phyloP scores from a whole-genome alignment of 2,113 vertebrate species.

The Numenius arquata region DNA sequence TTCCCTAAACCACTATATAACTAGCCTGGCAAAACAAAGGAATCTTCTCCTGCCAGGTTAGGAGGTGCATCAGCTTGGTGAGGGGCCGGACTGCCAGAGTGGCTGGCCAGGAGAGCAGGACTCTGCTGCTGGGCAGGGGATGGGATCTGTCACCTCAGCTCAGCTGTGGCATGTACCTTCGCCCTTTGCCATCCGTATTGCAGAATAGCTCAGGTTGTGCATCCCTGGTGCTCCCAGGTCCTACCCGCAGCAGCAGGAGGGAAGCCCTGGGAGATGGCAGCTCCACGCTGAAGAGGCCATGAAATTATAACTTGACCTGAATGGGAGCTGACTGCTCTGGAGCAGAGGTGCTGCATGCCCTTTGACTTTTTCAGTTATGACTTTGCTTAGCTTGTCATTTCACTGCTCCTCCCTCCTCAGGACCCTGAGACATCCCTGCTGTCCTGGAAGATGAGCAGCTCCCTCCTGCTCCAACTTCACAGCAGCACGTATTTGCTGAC shows the following conservation, averaged over 20 bases:
- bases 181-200: background rate
- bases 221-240: background rate
- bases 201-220: background rate
- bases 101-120: background rate
- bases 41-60: background rate
- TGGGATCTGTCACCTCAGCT: background rate
- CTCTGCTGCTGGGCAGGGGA: background rate
- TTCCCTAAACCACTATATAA: background rate
- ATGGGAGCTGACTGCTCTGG: background rate
- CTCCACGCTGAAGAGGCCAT: background rate
- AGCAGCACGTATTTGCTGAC: background rate
- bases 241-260: background rate
- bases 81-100: fast-evolving
- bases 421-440: background rate
- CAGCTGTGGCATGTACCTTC: background rate
- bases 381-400: background rate
- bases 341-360: background rate
- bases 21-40: background rate
- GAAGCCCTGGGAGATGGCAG: background rate
- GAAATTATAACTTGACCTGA: background rate
- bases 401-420: background rate
- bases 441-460: background rate
- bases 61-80: background rate
- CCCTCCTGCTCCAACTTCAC: background rate
- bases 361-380: background rate